These are phyloP conservation scores for Cylas formicarius DNA, from an alignment of 1,140 invertebrate genomes.

Conservation along the genomic window DNA sequence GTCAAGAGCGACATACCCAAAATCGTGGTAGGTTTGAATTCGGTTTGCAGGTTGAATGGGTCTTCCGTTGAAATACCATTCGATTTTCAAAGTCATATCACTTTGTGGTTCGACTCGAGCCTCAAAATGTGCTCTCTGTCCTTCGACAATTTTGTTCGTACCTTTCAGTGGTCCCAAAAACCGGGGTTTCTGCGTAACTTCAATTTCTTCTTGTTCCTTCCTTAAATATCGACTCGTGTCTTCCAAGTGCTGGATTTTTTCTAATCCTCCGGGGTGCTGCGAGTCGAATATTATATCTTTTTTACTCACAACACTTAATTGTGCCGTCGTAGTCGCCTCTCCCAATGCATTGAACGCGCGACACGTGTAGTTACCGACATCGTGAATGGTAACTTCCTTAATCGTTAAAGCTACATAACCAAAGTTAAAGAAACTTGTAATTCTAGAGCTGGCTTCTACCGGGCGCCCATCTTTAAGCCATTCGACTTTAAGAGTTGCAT, in stretches of 20 bases:
- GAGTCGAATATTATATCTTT: conserved; percentile 79
- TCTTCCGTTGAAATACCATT: conserved; percentile 89
- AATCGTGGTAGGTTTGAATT: conserved; percentile 89
- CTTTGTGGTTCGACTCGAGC: conserved; percentile 87
- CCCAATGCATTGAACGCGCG: conserved; percentile 81
- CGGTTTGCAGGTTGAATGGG: conserved; percentile 74
- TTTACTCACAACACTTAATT: conserved; percentile 77
- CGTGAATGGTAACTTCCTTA: conserved; percentile 82
- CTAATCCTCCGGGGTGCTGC: conserved; percentile 77
- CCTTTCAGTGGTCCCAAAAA: conserved; percentile 83
- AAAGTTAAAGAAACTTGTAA: conserved; percentile 93
- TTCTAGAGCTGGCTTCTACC: conserved; percentile 86
- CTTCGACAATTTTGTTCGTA: conserved; percentile 90
- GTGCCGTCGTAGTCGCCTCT: conserved; percentile 80
- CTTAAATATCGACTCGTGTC: conserved; percentile 66
- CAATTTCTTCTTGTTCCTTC: conserved; percentile 63
- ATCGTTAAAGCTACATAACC: conserved; percentile 95
- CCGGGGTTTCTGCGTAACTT: conserved; percentile 68
- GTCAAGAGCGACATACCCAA: conserved; percentile 91
- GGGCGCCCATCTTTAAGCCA: conserved; percentile 92
- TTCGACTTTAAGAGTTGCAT: conserved; percentile 84
- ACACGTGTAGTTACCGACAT: conserved; percentile 89
- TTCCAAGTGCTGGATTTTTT: conserved; percentile 84
- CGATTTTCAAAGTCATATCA: conserved; percentile 78
- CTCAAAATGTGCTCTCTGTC: conserved; percentile 94